Base-by-base conservation (phyloP, 2,113 vertebrate species). In the Chunga burmeisteri region DNA sequence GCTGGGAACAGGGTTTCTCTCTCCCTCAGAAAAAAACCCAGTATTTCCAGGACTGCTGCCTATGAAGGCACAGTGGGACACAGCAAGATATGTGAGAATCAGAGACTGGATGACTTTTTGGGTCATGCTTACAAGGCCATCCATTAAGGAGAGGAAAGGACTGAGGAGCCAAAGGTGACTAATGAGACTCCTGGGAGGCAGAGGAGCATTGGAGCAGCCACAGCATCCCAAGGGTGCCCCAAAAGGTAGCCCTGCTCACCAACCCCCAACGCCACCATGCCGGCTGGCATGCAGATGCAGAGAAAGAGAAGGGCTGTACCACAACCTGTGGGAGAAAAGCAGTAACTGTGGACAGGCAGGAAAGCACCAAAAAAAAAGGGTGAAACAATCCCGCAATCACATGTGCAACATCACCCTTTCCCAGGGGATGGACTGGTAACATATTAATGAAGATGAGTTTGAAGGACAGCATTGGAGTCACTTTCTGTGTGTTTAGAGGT, bases 201-300 rank as follows among this genome's bases (percentile, higher is more conserved):
- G 56, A 53, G 38, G 58, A 42, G 38, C 3, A 0, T 15, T 42
- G 10, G 10, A 32, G 36, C 62, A 40, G 40, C 53, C 58, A 75
- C 68, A n/a, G 38, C 19, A 21, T 63, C 44, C 58, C 4, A 0
- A 52, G 29, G 5, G 34, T 38, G 44, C 44, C 58, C 21, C 20
- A 58, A 38, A 58, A 85, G 18, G 22, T 10, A 44, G 50, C 17
- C 63, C 65, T 50, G 56, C 50, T 65, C 49, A 59, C 11, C 32
- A 65, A 21, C 11, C 5, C 27, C 20, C 5, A 17, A 38, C 1
- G 1, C 26, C 40, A 44, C 26, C 12, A 11, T 25, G 59, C 73
- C 3, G 0, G 55, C 10, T 5, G 9, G 42, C 22, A 38, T 0
- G 3, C n/a, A 85, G 40, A 34, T 2, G 3, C 32, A 68, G 19